Evolutionary conservation across 2,113 vertebrate species (phyloP).

Genomic region (Microtus ochrogaster): DNA sequence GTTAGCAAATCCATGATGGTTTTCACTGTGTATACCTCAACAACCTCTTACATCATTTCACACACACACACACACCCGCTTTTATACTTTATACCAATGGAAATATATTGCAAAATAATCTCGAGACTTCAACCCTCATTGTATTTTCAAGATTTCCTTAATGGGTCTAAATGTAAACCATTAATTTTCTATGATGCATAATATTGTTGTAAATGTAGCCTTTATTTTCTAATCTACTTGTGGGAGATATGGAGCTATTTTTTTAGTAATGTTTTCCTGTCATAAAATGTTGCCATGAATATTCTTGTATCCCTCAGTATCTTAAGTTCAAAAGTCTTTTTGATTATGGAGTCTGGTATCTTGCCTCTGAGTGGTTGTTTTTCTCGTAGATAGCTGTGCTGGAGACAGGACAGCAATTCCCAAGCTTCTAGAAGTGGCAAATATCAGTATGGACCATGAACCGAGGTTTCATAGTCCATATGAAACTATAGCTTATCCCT

Average conservation of each 20-base stretch:
- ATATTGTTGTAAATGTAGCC: neutral
- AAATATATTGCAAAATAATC: neutral
- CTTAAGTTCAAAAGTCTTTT: neutral
- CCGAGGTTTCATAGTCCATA: neutral
- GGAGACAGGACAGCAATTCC: neutral
- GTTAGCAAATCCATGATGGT: neutral
- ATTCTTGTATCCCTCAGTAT: neutral
- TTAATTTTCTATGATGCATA: neutral
- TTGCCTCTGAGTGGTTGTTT: neutral
- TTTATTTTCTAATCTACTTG: neutral
- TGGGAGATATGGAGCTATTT: neutral
- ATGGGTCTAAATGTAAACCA: neutral
- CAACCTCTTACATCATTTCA: slow-evolving; percentile 3
- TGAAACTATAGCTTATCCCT: neutral
- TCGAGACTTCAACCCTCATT: neutral
- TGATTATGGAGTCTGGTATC: neutral
- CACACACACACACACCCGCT: neutral
- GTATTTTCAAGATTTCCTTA: slow-evolving; percentile 21
- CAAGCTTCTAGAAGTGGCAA: neutral
- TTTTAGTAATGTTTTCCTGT: neutral
- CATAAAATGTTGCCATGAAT: neutral
- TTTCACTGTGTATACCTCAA: neutral
- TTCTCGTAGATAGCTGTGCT: neutral
- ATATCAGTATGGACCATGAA: neutral
- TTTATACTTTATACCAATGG: neutral